phyloP scores from a whole-genome alignment of 2,113 vertebrate genomes.

The Chaetops frenatus region DNA sequence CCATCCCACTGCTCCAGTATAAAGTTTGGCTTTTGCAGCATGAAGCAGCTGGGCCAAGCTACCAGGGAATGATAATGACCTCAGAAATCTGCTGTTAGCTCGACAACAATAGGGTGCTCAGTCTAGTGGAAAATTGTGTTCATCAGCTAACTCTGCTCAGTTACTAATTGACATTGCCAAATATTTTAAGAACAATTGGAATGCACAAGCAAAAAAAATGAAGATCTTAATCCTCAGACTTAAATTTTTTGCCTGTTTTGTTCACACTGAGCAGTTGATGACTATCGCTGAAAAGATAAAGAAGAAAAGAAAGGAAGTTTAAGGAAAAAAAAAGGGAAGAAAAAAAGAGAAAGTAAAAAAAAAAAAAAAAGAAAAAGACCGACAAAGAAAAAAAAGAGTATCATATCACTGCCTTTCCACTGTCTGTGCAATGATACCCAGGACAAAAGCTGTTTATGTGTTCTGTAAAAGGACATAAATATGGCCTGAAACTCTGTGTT shows the following conservation, averaged over 20 bases:
- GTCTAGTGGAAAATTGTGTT: conserved; percentile 99
- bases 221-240: conserved; percentile 98
- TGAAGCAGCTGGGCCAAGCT: conserved; percentile 99
- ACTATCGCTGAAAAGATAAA: conserved; percentile 63
- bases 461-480: conserved; percentile 80
- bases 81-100: conserved; percentile 99
- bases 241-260: conserved; percentile 78
- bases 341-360: neutral
- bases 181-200: conserved; percentile 99
- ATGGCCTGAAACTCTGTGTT: conserved; percentile 65
- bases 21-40: conserved; percentile 97
- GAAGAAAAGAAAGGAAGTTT: neutral
- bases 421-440: conserved; percentile 72
- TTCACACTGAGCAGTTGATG: conserved; percentile 71
- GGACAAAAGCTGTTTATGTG: conserved; percentile 83
- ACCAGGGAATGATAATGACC: conserved; percentile 99
- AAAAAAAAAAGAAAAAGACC: neutral
- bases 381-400: conserved; percentile 69
- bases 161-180: conserved; percentile 99
- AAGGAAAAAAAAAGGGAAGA: neutral
- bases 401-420: conserved; percentile 81
- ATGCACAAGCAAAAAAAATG: conserved; percentile 88
- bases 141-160: conserved; percentile 99
- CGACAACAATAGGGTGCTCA: conserved; percentile 99
- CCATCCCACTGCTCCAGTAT: conserved; percentile 84